Base-by-base conservation (phyloP, 2,797 vertebrate species). In the Erethizon dorsatum region DNA sequence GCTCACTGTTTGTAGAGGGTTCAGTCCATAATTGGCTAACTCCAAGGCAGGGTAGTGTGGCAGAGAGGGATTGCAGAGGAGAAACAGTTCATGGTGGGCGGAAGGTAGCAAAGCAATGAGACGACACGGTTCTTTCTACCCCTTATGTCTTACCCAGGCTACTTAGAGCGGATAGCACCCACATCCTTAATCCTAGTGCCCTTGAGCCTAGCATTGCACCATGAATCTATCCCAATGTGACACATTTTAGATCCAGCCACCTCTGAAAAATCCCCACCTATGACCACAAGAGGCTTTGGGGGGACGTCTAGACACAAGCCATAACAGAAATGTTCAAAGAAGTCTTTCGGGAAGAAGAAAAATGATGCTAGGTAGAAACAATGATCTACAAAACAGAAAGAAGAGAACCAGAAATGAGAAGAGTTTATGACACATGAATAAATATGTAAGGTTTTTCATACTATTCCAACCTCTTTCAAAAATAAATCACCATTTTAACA, bases 391-490 rank as follows among this genome's bases (percentile, higher is more conserved):
- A 15, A 75, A 90, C 90, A 26, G 59, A 54, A 61, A 37, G n/a
- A 71, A 61, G n/a, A 63, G 7, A 45, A 47, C n/a, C 52, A 77
- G n/a, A 92, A 83, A 87, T 52, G 57, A 92, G 10, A 56, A 37
- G 22, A 83, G 17, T 22, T 67, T 26, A 83, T 24, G 45, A 61
- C 3, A 0, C 45, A 78, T 41, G 37, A 33, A 69, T 37, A 94
- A 65, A 78, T 75, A 37, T 5, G 37, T 63, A 7, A 24, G 10
- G 41, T 54, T 87, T 65, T 87, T 84, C 63, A 78, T 78, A 52
- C 56, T 79, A 67, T 75, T 73, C 83, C 24, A 56, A 26, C 79
- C 20, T 79, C 54, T 83, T 83, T 56, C 71, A 90, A 93, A 65
- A n/a, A 47, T 45, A 87, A 77, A 26, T 75, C 15, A 80, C 7